Evolutionary conservation across 2,797 vertebrate species (phyloP).

Genomic region (Danio aesculapii): DNA sequence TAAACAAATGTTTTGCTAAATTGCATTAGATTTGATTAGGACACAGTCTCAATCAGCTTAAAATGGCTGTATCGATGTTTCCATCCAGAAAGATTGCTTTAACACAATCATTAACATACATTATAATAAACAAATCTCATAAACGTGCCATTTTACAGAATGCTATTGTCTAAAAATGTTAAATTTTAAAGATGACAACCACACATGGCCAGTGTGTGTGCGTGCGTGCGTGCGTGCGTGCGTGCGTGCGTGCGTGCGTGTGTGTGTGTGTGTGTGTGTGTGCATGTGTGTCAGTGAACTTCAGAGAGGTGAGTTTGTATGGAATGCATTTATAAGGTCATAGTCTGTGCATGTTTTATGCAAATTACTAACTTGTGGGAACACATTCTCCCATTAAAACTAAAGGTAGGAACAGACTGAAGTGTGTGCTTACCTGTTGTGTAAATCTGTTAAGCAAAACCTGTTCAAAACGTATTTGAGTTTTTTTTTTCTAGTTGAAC

Average conservation of each 20-base stretch:
- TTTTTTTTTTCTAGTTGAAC: too few relatives aligned
- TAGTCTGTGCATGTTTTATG: not conserved
- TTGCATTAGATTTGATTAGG: not conserved
- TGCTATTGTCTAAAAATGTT: too few relatives aligned
- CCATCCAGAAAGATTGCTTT: not conserved
- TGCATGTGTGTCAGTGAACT: too few relatives aligned
- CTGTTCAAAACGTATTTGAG: too few relatives aligned
- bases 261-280: too few relatives aligned
- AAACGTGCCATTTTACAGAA: not conserved
- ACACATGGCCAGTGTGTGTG: too few relatives aligned
- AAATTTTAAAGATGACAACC: too few relatives aligned
- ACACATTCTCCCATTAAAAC: not conserved
- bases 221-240: too few relatives aligned
- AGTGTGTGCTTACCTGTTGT: too few relatives aligned
- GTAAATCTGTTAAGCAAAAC: not conserved
- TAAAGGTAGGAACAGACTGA: not conserved
- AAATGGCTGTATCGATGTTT: not conserved
- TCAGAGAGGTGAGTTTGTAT: too few relatives aligned
- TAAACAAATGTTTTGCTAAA: not conserved
- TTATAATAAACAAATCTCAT: not conserved
- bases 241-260: too few relatives aligned
- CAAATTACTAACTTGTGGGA: not conserved
- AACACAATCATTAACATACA: not conserved
- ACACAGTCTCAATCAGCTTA: not conserved
- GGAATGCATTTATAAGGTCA: too few relatives aligned